Percentiles rank a stretch among this genome's conserved stretches.
These are phyloP conservation scores for Chrysolina oricalcia DNA, from an alignment of 2,888 invertebrate genomes.

Conservation along the genomic window DNA sequence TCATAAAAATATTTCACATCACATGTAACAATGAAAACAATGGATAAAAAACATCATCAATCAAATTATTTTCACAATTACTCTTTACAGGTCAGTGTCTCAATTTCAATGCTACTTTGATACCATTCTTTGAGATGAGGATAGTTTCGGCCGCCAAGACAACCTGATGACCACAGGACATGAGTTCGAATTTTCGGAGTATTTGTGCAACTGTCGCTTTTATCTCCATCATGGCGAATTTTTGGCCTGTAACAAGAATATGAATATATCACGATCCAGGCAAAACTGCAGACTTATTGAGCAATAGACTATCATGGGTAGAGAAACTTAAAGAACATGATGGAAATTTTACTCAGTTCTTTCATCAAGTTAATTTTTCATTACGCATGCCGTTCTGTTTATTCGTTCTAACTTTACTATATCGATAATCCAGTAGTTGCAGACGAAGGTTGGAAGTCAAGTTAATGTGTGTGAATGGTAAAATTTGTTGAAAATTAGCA, in stretches of 20 bases:
- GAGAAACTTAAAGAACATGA: too few relatives aligned
- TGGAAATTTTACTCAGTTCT: slow-evolving; percentile 29
- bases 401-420: too few relatives aligned
- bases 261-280: slow-evolving; percentile 44
- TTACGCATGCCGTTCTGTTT: too few relatives aligned
- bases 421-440: too few relatives aligned
- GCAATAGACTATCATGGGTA: too few relatives aligned
- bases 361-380: background rate
- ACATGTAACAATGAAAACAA: too few relatives aligned
- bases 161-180: slow-evolving; percentile 47
- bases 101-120: slow-evolving; percentile 45
- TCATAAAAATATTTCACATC: too few relatives aligned
- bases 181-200: slow-evolving; percentile 71
- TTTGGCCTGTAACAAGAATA: slow-evolving; percentile 62
- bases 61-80: background rate
- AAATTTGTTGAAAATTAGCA: too few relatives aligned
- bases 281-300: background rate
- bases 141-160: slow-evolving; percentile 49
- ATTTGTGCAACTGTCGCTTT: slow-evolving; percentile 74
- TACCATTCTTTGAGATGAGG: slow-evolving; percentile 52
- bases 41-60: background rate
- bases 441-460: too few relatives aligned
- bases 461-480: too few relatives aligned
- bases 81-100: slow-evolving; percentile 20
- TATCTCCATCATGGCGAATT: slow-evolving; percentile 74